phyloP scores from a whole-genome alignment of 2,113 vertebrate species.

The Vulpes ferrilata region DNA sequence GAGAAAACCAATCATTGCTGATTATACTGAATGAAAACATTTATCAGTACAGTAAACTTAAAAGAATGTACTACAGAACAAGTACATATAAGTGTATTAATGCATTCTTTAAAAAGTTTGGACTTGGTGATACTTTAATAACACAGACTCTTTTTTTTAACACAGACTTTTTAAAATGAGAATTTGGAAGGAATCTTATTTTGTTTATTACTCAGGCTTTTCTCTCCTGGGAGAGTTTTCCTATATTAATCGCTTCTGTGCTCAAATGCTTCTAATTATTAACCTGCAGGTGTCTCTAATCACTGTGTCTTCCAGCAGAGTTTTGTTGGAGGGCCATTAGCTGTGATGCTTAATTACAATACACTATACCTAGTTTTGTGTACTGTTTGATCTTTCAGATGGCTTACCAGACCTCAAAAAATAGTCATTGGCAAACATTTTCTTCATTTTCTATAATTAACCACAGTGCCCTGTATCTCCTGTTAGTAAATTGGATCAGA shows the following conservation, averaged over 20 bases:
- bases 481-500: constrained; percentile 52
- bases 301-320: constrained; percentile 86
- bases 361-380: constrained; percentile 82
- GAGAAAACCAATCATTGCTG: not conserved
- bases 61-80: not conserved
- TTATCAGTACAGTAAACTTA: not conserved
- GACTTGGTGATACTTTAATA: not conserved
- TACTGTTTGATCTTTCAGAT: constrained; percentile 83
- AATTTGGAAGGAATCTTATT: constrained; percentile 68
- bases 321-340: constrained; percentile 87
- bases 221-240: constrained; percentile 82
- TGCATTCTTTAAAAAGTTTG: constrained; percentile 21
- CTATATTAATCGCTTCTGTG: constrained; percentile 89
- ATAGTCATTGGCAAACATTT: constrained; percentile 77
- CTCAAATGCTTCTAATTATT: constrained; percentile 91
- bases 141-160: constrained; percentile 46
- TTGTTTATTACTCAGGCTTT: constrained; percentile 77
- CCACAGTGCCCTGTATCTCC: constrained; percentile 79
- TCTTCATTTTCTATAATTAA: constrained; percentile 83
- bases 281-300: constrained; percentile 91
- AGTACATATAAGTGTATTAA: not conserved
- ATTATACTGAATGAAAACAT: not conserved
- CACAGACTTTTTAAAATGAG: constrained; percentile 20
- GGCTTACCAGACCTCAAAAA: constrained; percentile 79
- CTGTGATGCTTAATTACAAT: constrained; percentile 86